Percentiles rank a stretch among this genome's conserved stretches.
These are phyloP conservation scores for Pachymerium ferrugineum DNA, from an alignment of 2,888 invertebrate genomes.

Conservation along the genomic window DNA sequence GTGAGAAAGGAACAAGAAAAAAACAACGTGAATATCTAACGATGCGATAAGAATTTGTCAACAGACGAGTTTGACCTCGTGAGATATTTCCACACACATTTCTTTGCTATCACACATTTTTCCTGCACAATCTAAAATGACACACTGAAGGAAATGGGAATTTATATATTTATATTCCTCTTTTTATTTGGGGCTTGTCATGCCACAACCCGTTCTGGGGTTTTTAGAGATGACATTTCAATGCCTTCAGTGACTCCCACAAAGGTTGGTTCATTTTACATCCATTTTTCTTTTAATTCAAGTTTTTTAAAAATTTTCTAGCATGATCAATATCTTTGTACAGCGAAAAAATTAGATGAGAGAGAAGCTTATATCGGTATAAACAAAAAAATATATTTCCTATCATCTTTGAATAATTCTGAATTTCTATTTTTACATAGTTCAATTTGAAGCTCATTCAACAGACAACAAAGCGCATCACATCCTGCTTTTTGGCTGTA, in stretches of 20 bases:
- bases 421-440: constrained; percentile 40
- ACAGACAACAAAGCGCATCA: constrained; percentile 55
- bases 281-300: not conserved
- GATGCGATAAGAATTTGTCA: too few relatives aligned
- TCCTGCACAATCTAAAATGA: not conserved
- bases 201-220: not conserved
- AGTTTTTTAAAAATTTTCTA: constrained; percentile 39
- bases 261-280: constrained; percentile 19
- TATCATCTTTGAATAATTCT: not conserved
- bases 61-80: too few relatives aligned
- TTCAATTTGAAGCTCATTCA: constrained; percentile 53
- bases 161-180: too few relatives aligned
- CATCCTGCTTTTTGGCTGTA: constrained; percentile 56
- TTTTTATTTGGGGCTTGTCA: not conserved
- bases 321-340: constrained; percentile 51
- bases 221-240: constrained; percentile 33
- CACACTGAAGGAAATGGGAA: too few relatives aligned
- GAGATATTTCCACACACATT: not conserved
- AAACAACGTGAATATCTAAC: too few relatives aligned
- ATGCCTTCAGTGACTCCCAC: constrained; percentile 39
- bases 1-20: too few relatives aligned
- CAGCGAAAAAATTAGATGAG: constrained; percentile 44
- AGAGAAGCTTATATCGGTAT: constrained; percentile 46
- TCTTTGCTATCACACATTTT: not conserved
- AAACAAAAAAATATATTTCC: constrained; percentile 30